Evolutionary conservation across 2,113 vertebrate genomes (phyloP), one percentile per base, ranked within the genome.

Genomic region (Eublepharis macularius): DNA sequence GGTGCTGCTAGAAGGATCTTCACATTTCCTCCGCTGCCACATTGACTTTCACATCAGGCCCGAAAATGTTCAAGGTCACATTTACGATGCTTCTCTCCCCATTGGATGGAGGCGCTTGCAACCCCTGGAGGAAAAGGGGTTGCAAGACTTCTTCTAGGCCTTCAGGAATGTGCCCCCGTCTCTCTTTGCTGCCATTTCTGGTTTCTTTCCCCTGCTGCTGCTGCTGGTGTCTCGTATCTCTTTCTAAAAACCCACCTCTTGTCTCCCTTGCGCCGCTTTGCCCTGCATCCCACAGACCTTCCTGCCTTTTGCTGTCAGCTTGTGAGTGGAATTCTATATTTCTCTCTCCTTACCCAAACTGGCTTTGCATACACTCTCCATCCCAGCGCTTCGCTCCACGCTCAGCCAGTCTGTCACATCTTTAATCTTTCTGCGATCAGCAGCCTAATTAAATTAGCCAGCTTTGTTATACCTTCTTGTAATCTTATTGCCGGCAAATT

Each of bases 391-490:
- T 39, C 34, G 13, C 32, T 81, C 84, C 84, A 66, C 29, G 84
- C 70, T 74, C 79, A 86, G 73, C 72, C 85, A 45, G 85, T 36
- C 79, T 87, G 80, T 82, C 86, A 78, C 80, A 72, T 82, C 86
- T 78, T 82, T 77, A 78, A 87, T 87, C 86, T 76, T 77, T 39
- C 74, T 45, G 86, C 86, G 51, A 82, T 77, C 66, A 72, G 80
- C 74, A 39, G 66, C 66, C 80, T 83, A 87, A 87, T 87, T 87
- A 78, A 87, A 79, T 83, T 78, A 87, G 75, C 80, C 75, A 73
- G 80, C 86, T 87, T 87, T 83, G 86, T 87, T 78, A 82, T 73
- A 77, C 86, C 51, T 70, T 70, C 86, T 87, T 87, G 80, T 87
- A 78, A 87, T 87, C 80, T 76, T 78, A 63, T 76, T 77, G 74